These are phyloP conservation scores for Hydractinia echinata DNA, from an alignment of 30 jellyfish, hydroid and myxozoan genomes.

Conservation along the genomic window DNA sequence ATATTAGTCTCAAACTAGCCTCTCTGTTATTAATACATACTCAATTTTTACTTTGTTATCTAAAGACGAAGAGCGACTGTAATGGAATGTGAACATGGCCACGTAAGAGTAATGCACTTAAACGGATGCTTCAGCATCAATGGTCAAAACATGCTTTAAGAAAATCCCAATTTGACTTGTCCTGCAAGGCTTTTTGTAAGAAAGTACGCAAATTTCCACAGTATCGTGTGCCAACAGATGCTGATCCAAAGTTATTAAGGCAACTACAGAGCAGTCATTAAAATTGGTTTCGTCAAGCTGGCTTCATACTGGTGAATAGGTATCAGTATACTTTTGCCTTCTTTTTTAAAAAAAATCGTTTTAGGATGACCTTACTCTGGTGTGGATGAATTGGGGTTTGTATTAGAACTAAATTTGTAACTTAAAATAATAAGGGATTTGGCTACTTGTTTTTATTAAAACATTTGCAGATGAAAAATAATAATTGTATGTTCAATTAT, in stretches of 20 bases:
- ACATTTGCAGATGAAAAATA: too few species aligned
- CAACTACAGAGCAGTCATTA: constrained; percentile 73
- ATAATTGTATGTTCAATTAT: too few species aligned
- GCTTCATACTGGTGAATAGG: constrained; percentile 88
- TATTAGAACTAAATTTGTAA: too few species aligned
- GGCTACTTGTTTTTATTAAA: too few species aligned
- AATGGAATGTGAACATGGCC: constrained; percentile 98
- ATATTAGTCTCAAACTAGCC: not conserved
- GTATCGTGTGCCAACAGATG: constrained; percentile 60
- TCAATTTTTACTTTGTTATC: not conserved
- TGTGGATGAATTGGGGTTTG: too few species aligned
- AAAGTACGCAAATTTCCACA: constrained; percentile 93
- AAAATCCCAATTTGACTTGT: constrained; percentile 78
- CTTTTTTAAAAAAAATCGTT: too few species aligned
- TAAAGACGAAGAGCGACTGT: constrained; percentile 95
- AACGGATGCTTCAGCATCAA: constrained; percentile 66
- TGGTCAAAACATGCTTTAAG: constrained; percentile 63
- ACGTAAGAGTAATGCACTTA: constrained; percentile 81
- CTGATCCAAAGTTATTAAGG: constrained; percentile 72
- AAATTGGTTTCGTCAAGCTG: constrained; percentile 70
- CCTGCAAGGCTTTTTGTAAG: constrained; percentile 86
- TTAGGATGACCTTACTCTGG: too few species aligned
- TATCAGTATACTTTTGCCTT: constrained; percentile 1
- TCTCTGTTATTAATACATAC: not conserved
- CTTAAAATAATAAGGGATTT: too few species aligned